phyloP scores from a whole-genome alignment of 2,888 invertebrate species.

The Holacanthella duospinosa region DNA sequence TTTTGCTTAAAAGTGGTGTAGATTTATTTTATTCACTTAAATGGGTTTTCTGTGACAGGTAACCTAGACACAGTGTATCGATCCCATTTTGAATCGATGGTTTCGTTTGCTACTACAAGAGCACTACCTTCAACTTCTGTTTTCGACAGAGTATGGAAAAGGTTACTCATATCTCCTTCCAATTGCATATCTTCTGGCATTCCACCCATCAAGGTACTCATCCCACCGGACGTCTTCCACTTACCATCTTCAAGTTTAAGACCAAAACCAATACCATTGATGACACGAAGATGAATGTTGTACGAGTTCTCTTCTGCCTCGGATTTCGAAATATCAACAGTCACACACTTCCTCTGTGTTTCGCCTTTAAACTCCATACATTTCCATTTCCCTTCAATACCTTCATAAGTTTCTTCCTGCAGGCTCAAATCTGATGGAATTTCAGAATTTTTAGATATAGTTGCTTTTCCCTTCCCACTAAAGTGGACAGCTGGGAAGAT shows the following conservation, averaged over 20 bases:
- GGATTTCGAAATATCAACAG: neutral
- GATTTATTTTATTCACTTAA: neutral
- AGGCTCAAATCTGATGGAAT: neutral
- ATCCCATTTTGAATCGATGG: neutral
- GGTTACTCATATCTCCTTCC: slow-evolving; percentile 5
- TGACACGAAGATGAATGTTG: slow-evolving; percentile 2
- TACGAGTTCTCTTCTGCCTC: neutral
- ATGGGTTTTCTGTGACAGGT: neutral
- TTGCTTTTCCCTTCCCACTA: slow-evolving; percentile 9
- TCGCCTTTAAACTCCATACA: neutral
- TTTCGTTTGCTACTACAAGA: neutral
- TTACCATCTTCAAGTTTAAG: neutral
- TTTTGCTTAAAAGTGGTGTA: too few relatives aligned
- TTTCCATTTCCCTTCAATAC: slow-evolving; percentile 12
- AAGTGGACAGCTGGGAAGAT: slow-evolving; percentile 12
- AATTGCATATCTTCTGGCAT: slow-evolving; percentile 8
- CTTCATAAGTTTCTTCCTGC: neutral
- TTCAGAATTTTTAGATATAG: slow-evolving; percentile 3
- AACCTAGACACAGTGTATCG: neutral
- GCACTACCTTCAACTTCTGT: neutral
- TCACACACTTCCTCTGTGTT: neutral
- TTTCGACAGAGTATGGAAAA: neutral
- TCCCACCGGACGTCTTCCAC: slow-evolving; percentile 1
- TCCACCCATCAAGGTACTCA: slow-evolving; percentile 14
- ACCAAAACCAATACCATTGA: slow-evolving; percentile 5